A percentile compares a stretch with the other conserved stretches of the same genome.
phyloP scores from a whole-genome alignment of 1,140 invertebrate genomes.

The Drosophila lacertosa region DNA sequence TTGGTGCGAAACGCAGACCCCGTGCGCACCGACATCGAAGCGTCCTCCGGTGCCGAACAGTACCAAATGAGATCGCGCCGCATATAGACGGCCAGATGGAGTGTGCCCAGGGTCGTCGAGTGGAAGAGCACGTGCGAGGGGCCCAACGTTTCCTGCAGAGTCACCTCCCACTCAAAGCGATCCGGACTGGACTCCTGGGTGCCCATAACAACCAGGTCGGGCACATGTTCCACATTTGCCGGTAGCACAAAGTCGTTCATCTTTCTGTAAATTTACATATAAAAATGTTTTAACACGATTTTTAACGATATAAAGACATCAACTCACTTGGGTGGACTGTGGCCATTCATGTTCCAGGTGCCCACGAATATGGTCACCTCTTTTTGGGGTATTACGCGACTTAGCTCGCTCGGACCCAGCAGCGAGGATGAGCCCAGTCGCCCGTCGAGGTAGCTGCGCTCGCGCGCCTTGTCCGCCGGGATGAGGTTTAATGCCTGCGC shows the following conservation, averaged over 20 bases:
- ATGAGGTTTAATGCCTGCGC: constrained; percentile 92
- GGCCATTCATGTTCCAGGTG: constrained; percentile 98
- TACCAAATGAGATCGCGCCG: constrained; percentile 97
- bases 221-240: constrained; percentile 91
- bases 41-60: constrained; percentile 95
- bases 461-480: constrained; percentile 90
- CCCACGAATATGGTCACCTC: constrained; percentile 95
- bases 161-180: constrained; percentile 95
- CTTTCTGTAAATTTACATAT: constrained; percentile 84
- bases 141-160: constrained; percentile 95
- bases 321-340: constrained; percentile 88
- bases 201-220: constrained; percentile 95
- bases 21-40: constrained; percentile 92
- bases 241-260: constrained; percentile 96
- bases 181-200: constrained; percentile 96
- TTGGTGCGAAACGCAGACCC: constrained; percentile 95
- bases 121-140: constrained; percentile 94
- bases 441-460: constrained; percentile 92
- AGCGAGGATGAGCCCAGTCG: constrained; percentile 91
- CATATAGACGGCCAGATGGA: constrained; percentile 94
- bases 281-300: background rate
- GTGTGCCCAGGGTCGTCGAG: constrained; percentile 92
- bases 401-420: constrained; percentile 92
- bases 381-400: constrained; percentile 93
- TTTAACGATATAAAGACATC: constrained; percentile 23